Base-by-base conservation (phyloP, 1,140 invertebrate genomes). In the Drosophila tropicalis region DNA sequence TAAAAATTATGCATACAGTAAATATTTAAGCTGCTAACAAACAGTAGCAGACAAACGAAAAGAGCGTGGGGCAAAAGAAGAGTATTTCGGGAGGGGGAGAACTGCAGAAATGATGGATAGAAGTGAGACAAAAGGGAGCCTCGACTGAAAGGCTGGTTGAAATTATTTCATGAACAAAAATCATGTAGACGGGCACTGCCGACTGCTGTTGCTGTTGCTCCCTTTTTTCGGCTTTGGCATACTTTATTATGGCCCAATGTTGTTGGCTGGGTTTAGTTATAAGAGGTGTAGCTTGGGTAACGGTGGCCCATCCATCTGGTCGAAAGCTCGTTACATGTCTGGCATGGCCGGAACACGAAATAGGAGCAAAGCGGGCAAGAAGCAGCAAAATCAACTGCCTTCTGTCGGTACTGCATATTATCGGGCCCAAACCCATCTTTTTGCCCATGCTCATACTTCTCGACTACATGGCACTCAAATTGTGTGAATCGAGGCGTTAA, bases 401-500 rank as follows among this genome's bases (percentile, higher is more conserved):
- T 10, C 17, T 51, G 55, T 64, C 63, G 56, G 55, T 55, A 83
- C 54, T 87, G 84, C 84, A 87, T 87, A 89, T 87, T 84, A 87
- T 83, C 81, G 80, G 72, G 65, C 44, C 19, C 44, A 22, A 51
- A 19, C 44, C 44, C 34, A 36, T 36, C 34, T 12, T 36, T 36
- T 36, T 87, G 83, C 83, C 84, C 89, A 89, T 87, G 80, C 89
- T 83, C 85, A 80, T 74, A 68, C 67, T 34, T 72, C 78, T 67
- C 62, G 79, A 82, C 83, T 86, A 86, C 83, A 86, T 83, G 83
- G 65, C 78, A 80, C 84, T 89, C 84, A 87, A 87, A 87, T 87
- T 87, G 84, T 87, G 84, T 87, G 84, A 87, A 87, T 89, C 84
- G 80, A 89, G 84, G 80, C 84, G 84, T 87, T 89, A 89, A 87